Conservation (phyloP, 2,888 invertebrate genomes). For the Macrophya annulata region DNA sequence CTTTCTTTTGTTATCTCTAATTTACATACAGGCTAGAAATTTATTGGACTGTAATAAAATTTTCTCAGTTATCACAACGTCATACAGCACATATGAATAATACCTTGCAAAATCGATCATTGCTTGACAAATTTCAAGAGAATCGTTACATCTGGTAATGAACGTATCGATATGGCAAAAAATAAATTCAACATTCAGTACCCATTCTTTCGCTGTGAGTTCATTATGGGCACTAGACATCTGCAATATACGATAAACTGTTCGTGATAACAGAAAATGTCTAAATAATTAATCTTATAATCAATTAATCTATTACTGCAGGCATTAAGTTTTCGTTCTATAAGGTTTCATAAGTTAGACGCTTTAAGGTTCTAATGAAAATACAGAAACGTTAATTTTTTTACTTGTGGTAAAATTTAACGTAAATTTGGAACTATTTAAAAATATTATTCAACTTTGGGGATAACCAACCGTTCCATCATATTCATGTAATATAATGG, state of each 20-base stretch:
- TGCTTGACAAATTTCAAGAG: constrained; percentile 93
- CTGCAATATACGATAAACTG: constrained; percentile 68
- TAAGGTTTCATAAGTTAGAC: too few species aligned
- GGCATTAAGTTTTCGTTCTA: not conserved
- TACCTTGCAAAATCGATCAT: constrained; percentile 93
- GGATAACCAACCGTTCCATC: too few species aligned
- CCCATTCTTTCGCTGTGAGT: constrained; percentile 84
- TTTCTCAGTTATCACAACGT: not conserved
- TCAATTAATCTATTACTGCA: not conserved
- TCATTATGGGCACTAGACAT: constrained; percentile 84
- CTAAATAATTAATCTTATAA: not conserved
- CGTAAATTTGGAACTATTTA: too few species aligned
- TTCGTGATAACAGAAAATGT: not conserved
- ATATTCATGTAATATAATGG: too few species aligned
- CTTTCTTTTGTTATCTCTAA: too few species aligned
- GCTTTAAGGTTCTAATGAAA: too few species aligned
- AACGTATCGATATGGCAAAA: constrained; percentile 95
- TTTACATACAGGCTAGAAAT: not conserved
- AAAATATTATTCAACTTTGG: too few species aligned
- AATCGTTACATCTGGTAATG: constrained; percentile 91
- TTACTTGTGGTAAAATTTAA: too few species aligned
- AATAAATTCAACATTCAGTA: constrained; percentile 89
- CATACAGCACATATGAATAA: constrained; percentile 51
- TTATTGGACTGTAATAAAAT: not conserved
- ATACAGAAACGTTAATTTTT: too few species aligned